Percentiles rank a stretch among this genome's conserved stretches.
Conservation (phyloP, 35 echinoderm and acorn worm genomes). For the Apostichopus japonicus region DNA sequence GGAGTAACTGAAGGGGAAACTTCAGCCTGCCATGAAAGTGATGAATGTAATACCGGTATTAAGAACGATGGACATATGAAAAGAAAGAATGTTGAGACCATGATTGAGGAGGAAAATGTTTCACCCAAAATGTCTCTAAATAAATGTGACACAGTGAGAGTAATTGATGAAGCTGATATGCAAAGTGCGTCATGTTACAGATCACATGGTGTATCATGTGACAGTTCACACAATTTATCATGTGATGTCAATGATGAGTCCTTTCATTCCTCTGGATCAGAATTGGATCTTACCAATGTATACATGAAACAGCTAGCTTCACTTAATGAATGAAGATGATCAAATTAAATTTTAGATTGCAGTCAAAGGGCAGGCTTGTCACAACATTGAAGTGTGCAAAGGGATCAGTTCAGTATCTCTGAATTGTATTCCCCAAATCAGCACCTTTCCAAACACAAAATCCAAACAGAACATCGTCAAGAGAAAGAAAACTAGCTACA, state of each 20-base stretch:
- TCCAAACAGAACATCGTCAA: no score
- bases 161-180: background rate
- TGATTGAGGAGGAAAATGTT: background rate
- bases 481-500: no score
- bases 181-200: background rate
- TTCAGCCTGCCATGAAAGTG: background rate
- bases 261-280: conserved; percentile 3
- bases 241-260: background rate
- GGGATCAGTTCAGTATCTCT: no score
- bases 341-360: no score
- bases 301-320: conserved; percentile 9
- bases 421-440: no score
- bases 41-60: conserved; percentile 14
- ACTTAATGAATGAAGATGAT: no score
- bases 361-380: no score
- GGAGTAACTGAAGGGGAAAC: background rate
- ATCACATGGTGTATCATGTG: background rate
- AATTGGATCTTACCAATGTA: background rate
- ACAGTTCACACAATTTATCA: background rate
- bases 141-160: background rate
- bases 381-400: no score
- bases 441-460: no score
- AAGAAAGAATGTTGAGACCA: background rate
- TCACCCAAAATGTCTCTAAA: background rate
- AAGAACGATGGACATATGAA: background rate